Conservation (phyloP, 2,797 vertebrate genomes). For the Manis crassicaudata region DNA sequence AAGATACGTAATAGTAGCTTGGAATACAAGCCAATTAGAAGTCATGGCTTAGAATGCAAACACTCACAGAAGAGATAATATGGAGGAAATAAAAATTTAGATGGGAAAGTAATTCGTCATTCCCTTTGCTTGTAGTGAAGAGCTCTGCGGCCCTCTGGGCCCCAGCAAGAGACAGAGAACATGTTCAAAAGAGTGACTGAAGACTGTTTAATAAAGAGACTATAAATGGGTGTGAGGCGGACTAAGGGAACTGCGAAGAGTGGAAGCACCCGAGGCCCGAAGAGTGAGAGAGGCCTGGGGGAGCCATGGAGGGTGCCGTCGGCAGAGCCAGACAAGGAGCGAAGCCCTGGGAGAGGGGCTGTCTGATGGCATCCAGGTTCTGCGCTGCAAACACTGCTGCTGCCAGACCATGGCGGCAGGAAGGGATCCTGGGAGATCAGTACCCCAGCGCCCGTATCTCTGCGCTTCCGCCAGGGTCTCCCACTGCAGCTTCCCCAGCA, state of each 20-base stretch:
- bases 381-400: neutral
- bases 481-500: neutral
- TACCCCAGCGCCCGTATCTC: rapidly evolving
- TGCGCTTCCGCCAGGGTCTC: neutral
- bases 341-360: neutral
- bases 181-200: neutral
- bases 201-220: neutral
- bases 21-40: neutral
- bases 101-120: neutral
- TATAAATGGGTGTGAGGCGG: neutral
- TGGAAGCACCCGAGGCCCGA: neutral
- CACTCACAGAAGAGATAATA: neutral
- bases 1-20: neutral
- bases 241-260: neutral
- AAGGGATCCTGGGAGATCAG: neutral
- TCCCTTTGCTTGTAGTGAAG: neutral
- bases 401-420: neutral
- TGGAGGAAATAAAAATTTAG: neutral
- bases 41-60: neutral
- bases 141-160: neutral
- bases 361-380: too few relatives aligned
- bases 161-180: neutral
- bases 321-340: neutral
- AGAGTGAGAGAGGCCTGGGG: neutral
- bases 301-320: neutral